A percentile compares a stretch with the other conserved stretches of the same genome.
Evolutionary conservation across 2,888 invertebrate species (phyloP).

Genomic region (Plebejus anna): DNA sequence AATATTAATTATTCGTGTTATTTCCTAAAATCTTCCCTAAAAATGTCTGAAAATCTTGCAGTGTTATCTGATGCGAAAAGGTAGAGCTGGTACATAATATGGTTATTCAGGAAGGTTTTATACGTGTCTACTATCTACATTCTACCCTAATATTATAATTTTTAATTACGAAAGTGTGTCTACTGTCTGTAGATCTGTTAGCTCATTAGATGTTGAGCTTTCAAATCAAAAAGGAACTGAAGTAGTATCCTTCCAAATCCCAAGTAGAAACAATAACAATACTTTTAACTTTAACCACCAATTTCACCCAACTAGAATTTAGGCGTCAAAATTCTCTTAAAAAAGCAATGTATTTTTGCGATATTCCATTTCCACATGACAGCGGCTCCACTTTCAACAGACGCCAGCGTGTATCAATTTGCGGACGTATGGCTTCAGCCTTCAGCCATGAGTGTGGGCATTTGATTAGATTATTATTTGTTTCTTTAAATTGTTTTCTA

Average conservation of each 20-base stretch:
- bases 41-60: not conserved
- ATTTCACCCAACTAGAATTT: not conserved
- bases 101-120: too few species aligned
- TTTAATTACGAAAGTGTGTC: too few species aligned
- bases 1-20: not conserved
- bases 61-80: too few species aligned
- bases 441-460: not conserved
- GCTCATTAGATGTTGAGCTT: too few species aligned
- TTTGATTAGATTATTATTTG: not conserved
- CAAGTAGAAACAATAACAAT: too few species aligned
- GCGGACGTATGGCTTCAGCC: not conserved
- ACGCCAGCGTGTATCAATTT: not conserved
- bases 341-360: not conserved
- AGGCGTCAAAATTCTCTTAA: not conserved
- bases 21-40: not conserved
- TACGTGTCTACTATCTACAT: too few species aligned
- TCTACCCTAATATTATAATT: too few species aligned
- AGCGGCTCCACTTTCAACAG: not conserved
- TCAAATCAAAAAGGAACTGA: too few species aligned
- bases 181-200: too few species aligned
- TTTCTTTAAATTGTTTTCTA: too few species aligned
- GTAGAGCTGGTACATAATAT: too few species aligned
- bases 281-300: not conserved
- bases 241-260: too few species aligned
- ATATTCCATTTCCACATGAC: not conserved